Conservation (phyloP, 2,888 invertebrate species). For the Agrypnus murinus region DNA sequence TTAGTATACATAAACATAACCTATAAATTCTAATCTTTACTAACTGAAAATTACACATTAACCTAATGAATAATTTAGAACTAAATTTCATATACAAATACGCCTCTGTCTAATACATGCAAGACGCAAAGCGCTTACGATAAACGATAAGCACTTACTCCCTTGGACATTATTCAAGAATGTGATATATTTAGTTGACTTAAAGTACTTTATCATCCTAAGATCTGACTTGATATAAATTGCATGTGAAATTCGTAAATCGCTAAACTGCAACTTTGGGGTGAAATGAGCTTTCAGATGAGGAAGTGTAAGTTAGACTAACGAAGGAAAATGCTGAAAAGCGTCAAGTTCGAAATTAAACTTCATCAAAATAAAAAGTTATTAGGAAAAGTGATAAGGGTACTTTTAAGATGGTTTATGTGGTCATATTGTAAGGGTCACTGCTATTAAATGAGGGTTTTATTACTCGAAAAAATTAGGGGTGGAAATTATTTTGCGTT, state of each 20-base stretch:
- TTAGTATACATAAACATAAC: no score
- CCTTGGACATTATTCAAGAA: slow-evolving; percentile 25
- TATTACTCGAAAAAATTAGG: neutral
- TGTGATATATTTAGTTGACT: slow-evolving; percentile 12
- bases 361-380: no score
- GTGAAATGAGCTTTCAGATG: no score
- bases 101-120: slow-evolving; percentile 11
- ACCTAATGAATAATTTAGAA: neutral
- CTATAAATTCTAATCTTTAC: no score
- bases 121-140: slow-evolving; percentile 10
- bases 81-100: neutral
- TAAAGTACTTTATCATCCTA: slow-evolving; percentile 16
- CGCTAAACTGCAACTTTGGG: slow-evolving; percentile 13
- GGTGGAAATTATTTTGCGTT: neutral
- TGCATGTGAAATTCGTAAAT: slow-evolving; percentile 13
- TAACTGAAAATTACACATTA: neutral
- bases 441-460: slow-evolving; percentile 15
- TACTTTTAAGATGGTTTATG: slow-evolving; percentile 17
- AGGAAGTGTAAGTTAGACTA: no score
- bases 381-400: slow-evolving; percentile 11
- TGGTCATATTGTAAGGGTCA: slow-evolving; percentile 14
- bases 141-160: slow-evolving; percentile 17
- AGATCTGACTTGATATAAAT: slow-evolving; percentile 10
- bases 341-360: no score
- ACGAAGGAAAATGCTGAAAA: no score